Percentiles rank a stretch among this genome's conserved stretches.
These are phyloP conservation scores for Noctua comes DNA, from an alignment of 2,888 invertebrate genomes.

Conservation along the genomic window DNA sequence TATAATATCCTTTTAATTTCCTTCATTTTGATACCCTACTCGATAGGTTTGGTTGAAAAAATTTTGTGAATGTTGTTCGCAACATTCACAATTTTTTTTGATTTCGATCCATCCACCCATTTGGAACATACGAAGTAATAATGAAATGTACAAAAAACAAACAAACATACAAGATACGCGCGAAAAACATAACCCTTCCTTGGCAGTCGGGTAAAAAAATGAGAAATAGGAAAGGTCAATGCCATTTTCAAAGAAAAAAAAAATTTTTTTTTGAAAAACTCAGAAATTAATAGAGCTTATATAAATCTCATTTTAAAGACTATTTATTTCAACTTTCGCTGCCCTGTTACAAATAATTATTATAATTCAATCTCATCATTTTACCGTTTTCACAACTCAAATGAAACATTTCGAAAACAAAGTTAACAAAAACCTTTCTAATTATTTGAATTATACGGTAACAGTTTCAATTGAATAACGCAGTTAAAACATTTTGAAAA, in stretches of 20 bases:
- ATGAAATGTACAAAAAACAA: too few species aligned
- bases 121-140: too few species aligned
- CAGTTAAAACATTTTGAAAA: constrained; percentile 59
- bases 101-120: too few species aligned
- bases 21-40: too few species aligned
- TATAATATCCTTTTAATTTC: too few species aligned
- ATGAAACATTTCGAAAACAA: constrained; percentile 54
- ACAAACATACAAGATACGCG: too few species aligned
- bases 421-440: constrained; percentile 50
- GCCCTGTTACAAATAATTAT: not conserved
- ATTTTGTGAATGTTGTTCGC: too few species aligned
- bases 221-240: not conserved
- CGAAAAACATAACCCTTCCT: too few species aligned
- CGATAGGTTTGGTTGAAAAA: too few species aligned
- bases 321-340: not conserved
- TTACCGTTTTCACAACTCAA: constrained; percentile 38
- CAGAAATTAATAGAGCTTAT: not conserved
- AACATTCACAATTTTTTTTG: too few species aligned
- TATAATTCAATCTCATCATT: not conserved
- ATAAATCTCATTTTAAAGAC: too few species aligned
- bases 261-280: too few species aligned
- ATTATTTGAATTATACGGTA: constrained; percentile 59
- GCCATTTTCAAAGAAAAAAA: not conserved
- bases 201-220: not conserved
- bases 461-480: constrained; percentile 54